phyloP scores from a whole-genome alignment of 2,113 vertebrate species.

The Barnardius zonarius region DNA sequence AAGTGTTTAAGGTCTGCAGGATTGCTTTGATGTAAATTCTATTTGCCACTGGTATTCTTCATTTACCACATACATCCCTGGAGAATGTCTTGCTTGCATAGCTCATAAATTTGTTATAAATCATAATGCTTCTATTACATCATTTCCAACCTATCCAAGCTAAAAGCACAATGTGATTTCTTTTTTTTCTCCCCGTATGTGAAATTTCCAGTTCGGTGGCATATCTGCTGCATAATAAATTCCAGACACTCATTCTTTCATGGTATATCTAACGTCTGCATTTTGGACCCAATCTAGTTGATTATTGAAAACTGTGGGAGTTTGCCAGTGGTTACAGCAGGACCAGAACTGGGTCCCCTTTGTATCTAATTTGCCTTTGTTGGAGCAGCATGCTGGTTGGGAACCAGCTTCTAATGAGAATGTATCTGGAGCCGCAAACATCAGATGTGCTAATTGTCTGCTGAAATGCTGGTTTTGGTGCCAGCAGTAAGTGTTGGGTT shows the following conservation, averaged over 20 bases:
- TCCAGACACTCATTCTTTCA: constrained; percentile 68
- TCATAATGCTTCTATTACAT: constrained; percentile 71
- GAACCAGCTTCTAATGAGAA: constrained; percentile 9
- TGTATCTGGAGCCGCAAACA: constrained; percentile 21
- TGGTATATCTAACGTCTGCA: constrained; percentile 56
- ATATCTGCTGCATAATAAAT: constrained; percentile 75
- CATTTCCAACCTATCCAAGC: constrained; percentile 65
- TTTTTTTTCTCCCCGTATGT: constrained; percentile 23
- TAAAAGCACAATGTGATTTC: constrained; percentile 55
- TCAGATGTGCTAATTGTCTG: constrained; percentile 27
- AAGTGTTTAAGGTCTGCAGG: constrained; percentile 61
- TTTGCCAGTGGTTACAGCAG: constrained; percentile 19
- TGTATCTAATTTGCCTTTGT: constrained; percentile 23
- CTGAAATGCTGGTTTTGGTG: constrained; percentile 34
- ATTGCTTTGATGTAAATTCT: constrained; percentile 69
- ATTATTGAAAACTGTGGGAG: constrained; percentile 45
- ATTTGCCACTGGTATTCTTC: constrained; percentile 65
- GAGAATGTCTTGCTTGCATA: constrained; percentile 58
- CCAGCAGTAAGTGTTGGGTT: background rate
- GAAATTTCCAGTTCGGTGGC: constrained; percentile 76
- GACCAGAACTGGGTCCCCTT: background rate
- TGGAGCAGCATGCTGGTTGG: constrained; percentile 25
- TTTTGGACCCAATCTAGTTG: constrained; percentile 37
- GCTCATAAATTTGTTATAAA: constrained; percentile 70
- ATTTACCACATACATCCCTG: constrained; percentile 56